These are phyloP conservation scores for Geophilus truncorum DNA, from an alignment of 2,888 invertebrate species.

Conservation along the genomic window DNA sequence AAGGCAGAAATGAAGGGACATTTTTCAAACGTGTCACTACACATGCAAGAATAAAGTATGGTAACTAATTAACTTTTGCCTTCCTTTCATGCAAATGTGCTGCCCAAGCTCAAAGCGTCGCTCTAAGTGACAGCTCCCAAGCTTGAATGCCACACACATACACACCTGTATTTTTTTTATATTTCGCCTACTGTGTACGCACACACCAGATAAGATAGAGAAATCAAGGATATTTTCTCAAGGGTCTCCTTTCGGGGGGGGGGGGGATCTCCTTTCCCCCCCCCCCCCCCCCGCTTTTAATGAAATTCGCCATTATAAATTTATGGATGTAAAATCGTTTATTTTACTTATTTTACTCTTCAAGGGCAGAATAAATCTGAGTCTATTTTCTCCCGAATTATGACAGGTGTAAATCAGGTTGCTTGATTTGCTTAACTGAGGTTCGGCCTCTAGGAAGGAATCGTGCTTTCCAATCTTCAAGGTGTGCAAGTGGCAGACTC, in stretches of 20 bases:
- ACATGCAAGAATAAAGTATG: neutral
- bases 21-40: neutral
- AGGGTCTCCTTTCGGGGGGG: neutral
- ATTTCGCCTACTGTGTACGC: neutral
- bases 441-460: neutral
- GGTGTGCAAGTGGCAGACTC: neutral
- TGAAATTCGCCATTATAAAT: neutral
- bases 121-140: neutral
- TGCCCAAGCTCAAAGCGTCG: neutral
- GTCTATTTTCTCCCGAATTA: neutral
- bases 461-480: constrained; percentile 1
- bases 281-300: neutral
- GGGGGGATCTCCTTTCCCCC: neutral
- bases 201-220: neutral
- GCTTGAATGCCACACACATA: constrained; percentile 12
- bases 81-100: neutral
- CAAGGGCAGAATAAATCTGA: neutral
- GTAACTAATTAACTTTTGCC: constrained; percentile 1
- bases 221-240: constrained; percentile 4
- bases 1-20: neutral
- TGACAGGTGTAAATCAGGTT: constrained; percentile 18
- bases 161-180: neutral
- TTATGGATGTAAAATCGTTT: neutral
- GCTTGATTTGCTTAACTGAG: neutral
- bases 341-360: neutral